Conservation (phyloP, 2,797 vertebrate species). For the Channallabes apus region DNA sequence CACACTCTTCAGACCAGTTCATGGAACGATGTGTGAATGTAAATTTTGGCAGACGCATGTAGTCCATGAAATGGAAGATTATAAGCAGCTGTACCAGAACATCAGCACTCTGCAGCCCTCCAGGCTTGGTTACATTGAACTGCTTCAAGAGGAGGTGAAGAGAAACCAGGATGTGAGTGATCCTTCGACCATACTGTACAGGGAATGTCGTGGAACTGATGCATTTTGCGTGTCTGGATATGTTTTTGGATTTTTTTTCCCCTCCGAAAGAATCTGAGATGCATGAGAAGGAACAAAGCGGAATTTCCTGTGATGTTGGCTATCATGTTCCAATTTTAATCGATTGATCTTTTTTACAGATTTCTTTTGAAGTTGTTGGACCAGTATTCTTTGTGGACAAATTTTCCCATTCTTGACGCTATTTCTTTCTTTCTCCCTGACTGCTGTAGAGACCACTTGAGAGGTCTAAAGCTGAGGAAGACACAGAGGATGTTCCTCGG, state of each 20-base stretch:
- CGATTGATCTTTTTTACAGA: neutral
- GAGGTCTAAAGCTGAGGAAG: slow-evolving; percentile 52
- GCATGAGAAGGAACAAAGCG: neutral
- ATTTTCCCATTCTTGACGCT: neutral
- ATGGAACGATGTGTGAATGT: slow-evolving; percentile 33
- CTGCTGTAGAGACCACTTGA: slow-evolving; percentile 62
- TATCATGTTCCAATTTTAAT: neutral
- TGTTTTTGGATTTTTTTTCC: neutral
- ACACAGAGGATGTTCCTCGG: slow-evolving; percentile 49
- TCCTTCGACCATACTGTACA: neutral
- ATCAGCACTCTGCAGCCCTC: slow-evolving; percentile 54
- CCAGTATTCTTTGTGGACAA: neutral
- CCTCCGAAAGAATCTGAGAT: no score
- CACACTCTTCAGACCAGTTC: neutral
- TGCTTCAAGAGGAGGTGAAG: slow-evolving; percentile 68
- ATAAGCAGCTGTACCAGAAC: slow-evolving; percentile 51
- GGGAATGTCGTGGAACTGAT: neutral
- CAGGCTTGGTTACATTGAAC: slow-evolving; percentile 69
- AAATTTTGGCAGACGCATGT: slow-evolving; percentile 6
- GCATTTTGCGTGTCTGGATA: neutral
- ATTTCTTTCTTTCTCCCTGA: neutral
- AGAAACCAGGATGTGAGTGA: slow-evolving; percentile 69
- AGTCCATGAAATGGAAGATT: slow-evolving; percentile 57
- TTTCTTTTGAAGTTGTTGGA: neutral
- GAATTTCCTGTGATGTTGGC: neutral